phyloP scores from a whole-genome alignment of 2,113 vertebrate genomes.

The Trichomycterus rosablanca region DNA sequence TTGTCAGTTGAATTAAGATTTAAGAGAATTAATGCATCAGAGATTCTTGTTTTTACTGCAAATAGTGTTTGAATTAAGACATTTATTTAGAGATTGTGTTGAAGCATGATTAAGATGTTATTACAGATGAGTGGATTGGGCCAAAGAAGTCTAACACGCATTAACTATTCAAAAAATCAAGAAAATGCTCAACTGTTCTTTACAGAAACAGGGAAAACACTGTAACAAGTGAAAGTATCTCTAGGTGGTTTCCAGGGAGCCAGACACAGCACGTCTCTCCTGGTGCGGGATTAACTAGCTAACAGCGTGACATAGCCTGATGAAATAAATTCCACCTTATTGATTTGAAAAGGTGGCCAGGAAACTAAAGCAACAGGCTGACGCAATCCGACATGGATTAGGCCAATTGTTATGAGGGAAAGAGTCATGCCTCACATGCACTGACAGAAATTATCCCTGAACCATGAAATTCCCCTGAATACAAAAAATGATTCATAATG shows the following conservation, averaged over 20 bases:
- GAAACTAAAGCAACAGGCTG: constrained; percentile 56
- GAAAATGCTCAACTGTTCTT: constrained; percentile 4
- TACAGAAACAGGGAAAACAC: constrained; percentile 21
- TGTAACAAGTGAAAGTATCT: constrained; percentile 38
- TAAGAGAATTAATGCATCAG: too few species aligned
- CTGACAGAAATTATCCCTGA: too few species aligned
- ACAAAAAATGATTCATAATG: too few species aligned
- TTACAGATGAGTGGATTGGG: background rate
- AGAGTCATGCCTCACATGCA: background rate
- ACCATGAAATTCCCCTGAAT: too few species aligned
- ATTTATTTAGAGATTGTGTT: background rate
- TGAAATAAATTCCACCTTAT: constrained; percentile 63
- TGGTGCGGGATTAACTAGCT: constrained; percentile 56
- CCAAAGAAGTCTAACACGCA: background rate
- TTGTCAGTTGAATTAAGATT: too few species aligned
- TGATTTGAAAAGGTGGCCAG: constrained; percentile 50
- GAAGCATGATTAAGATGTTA: constrained; percentile 1
- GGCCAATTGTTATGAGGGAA: constrained; percentile 28
- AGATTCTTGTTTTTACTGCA: too few species aligned
- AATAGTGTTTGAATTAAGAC: background rate
- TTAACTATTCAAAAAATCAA: too few species aligned
- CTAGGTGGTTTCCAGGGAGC: constrained; percentile 53
- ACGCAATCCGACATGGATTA: constrained; percentile 50
- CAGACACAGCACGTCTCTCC: constrained; percentile 47
- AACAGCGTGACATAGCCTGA: constrained; percentile 52